Base-by-base conservation (phyloP, 2,113 vertebrate genomes). In the Cavia porcellus region DNA sequence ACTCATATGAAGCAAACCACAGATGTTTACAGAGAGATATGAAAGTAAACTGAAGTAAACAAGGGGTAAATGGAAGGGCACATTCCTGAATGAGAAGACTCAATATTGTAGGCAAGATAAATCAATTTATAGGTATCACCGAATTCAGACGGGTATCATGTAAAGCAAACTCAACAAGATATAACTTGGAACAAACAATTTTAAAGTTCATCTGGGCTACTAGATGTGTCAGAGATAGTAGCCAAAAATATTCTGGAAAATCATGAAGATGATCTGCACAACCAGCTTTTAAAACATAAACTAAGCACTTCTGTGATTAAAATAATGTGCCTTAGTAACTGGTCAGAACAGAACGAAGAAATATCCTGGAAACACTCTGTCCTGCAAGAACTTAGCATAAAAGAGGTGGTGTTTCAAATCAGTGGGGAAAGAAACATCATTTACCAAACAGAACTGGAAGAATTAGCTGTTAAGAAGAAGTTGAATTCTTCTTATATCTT, bases 11-110 rank as follows among this genome's bases (percentile, higher is more conserved):
- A 81, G 59, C 77, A 95, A 95, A 70, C 77, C 87, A 88, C 70
- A 61, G 94, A 95, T 97, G 74, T 97, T 97, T 97, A 97, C 92
- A 85, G 92, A 98, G 95, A 95, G 95, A 94, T 96, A 94, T 68
- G 92, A 93, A 95, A 94, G 95, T 92, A 96, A 96, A 96, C 80
- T 90, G 94, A 93, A 95, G 95, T 84, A 96, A 96, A 96, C 88
- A 97, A 13, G 62, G 35, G 74, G 38, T 38, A 96, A 94, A 95
- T 59, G 81, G 75, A 93, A 82, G 20, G 59, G 20, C 75, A 72
- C 13, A 1, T 59, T 95, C 52, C 79, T 85, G 87, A 85, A 84
- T 62, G 75, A 95, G 90, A 85, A 90, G 81, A 74, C 70, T 89
- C 38, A 89, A 81, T 87, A 61, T 30, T 95, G 72, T 42, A 94